phyloP scores from a whole-genome alignment of 2,888 invertebrate genomes.

The Erannis defoliaria region DNA sequence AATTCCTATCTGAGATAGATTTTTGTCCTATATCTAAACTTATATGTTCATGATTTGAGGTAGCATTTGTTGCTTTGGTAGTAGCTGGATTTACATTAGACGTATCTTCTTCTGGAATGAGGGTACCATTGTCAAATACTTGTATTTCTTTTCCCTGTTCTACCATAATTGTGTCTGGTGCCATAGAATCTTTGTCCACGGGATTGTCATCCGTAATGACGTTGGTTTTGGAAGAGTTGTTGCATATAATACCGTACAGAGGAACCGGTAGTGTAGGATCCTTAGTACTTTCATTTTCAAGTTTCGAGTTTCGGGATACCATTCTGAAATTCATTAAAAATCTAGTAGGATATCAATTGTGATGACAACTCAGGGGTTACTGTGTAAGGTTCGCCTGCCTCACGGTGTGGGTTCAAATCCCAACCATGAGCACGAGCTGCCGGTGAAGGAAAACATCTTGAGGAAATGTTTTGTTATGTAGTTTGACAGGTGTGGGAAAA shows the following conservation, averaged over 20 bases:
- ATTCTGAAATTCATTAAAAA: constrained; percentile 14
- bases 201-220: constrained; percentile 17
- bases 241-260: constrained; percentile 66
- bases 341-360: no score
- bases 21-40: background rate
- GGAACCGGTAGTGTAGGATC: constrained; percentile 52
- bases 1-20: background rate
- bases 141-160: background rate
- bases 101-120: background rate
- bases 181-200: constrained; percentile 19
- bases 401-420: no score
- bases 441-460: no score
- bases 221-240: constrained; percentile 47
- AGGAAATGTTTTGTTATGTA: no score
- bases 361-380: no score
- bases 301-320: constrained; percentile 23
- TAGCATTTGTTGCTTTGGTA: background rate
- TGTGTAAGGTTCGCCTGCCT: no score
- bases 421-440: no score
- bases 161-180: background rate
- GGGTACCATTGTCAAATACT: background rate
- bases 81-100: background rate
- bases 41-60: background rate
- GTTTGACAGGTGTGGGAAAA: background rate
- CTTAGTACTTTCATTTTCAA: constrained; percentile 1